Evolutionary conservation across 2,888 invertebrate genomes (phyloP).

Genomic region (Stratiomys singularior): DNA sequence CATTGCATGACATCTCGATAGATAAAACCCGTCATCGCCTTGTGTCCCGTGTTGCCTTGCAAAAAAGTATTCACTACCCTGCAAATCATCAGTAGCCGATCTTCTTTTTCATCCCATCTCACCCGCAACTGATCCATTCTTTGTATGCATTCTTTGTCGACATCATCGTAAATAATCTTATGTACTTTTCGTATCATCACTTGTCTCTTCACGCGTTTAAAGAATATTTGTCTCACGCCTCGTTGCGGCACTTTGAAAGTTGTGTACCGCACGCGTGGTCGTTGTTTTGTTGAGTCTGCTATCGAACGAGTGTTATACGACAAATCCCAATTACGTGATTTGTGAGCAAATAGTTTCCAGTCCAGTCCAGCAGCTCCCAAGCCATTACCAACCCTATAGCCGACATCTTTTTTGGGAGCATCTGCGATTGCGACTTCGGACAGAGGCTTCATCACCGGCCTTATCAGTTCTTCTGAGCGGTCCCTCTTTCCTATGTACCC

Average conservation of each 20-base stretch:
- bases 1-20: constrained; percentile 71
- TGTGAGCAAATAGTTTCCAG: constrained; percentile 74
- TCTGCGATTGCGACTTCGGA: constrained; percentile 56
- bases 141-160: constrained; percentile 73
- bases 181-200: constrained; percentile 46
- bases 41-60: constrained; percentile 9
- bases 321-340: constrained; percentile 73
- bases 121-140: constrained; percentile 71
- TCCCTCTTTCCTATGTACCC: constrained; percentile 53
- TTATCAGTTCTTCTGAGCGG: not conserved
- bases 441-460: not conserved
- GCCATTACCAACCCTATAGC: constrained; percentile 76
- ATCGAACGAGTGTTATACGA: not conserved
- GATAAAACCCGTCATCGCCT: constrained; percentile 52
- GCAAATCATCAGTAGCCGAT: constrained; percentile 74
- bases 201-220: constrained; percentile 19
- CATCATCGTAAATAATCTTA: constrained; percentile 68
- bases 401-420: constrained; percentile 67
- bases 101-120: constrained; percentile 76
- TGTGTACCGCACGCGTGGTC: constrained; percentile 8
- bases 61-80: constrained; percentile 68
- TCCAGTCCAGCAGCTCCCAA: constrained; percentile 78
- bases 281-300: not conserved
- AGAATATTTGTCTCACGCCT: constrained; percentile 14
- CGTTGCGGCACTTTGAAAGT: constrained; percentile 1